Conservation (phyloP, 2,797 vertebrate genomes). For the Cheracebus regulus region DNA sequence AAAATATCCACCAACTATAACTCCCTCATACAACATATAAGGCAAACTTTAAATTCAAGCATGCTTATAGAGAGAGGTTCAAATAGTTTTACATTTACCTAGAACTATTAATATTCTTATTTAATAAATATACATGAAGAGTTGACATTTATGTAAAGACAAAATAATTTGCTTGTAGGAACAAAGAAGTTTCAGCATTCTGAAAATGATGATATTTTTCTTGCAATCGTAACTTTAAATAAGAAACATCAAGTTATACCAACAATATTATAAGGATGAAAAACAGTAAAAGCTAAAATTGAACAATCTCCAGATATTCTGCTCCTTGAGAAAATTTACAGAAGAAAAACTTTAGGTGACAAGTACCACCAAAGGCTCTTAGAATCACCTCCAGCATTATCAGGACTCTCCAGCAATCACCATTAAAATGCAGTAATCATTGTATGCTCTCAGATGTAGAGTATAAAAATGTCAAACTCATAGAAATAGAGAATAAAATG, state of each 20-base stretch:
- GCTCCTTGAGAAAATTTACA: background rate
- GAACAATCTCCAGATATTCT: background rate
- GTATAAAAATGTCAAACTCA: background rate
- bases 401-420: background rate
- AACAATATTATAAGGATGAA: background rate
- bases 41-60: background rate
- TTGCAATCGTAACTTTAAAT: background rate
- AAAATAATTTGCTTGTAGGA: background rate
- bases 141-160: background rate
- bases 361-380: background rate
- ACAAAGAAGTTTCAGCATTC: background rate
- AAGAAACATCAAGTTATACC: background rate
- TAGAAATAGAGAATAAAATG: background rate
- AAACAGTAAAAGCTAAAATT: background rate
- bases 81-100: background rate
- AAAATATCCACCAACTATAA: background rate
- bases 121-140: background rate
- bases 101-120: background rate
- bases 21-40: background rate
- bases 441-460: background rate
- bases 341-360: background rate
- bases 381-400: background rate
- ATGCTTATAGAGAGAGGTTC: background rate
- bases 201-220: background rate
- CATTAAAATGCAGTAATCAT: background rate